Conservation (phyloP, 2,113 vertebrate genomes). For the Diadophis punctatus region DNA sequence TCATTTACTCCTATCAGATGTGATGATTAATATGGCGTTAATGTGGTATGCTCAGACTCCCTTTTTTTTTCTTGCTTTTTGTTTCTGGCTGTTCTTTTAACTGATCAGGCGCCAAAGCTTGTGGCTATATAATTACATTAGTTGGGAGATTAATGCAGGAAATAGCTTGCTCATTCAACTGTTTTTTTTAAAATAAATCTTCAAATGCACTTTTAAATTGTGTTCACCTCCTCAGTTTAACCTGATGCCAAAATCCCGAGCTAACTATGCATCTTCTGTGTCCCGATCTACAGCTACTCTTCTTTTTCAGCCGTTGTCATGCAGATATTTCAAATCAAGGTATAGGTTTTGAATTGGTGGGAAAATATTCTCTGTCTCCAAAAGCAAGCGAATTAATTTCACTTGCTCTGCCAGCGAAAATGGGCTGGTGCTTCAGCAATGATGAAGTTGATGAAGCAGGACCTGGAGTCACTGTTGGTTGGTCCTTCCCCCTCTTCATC, state of each 20-base stretch:
- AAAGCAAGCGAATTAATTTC: neutral
- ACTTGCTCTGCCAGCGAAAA: too few species aligned
- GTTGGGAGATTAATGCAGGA: conserved; percentile 66
- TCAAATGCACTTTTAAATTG: conserved; percentile 64
- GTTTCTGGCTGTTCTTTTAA: conserved; percentile 64
- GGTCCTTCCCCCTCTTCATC: neutral
- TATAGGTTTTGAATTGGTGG: neutral
- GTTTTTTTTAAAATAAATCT: conserved; percentile 35
- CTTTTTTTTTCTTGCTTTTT: conserved; percentile 21
- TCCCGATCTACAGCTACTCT: conserved; percentile 39
- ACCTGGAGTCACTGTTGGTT: neutral
- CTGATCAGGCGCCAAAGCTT: conserved; percentile 63
- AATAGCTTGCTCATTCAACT: conserved; percentile 65
- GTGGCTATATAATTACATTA: conserved; percentile 67
- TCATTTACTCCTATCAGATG: conserved; percentile 50
- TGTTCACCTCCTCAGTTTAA: conserved; percentile 54
- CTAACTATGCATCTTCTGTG: conserved; percentile 37
- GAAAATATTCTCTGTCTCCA: neutral
- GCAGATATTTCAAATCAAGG: conserved; percentile 26
- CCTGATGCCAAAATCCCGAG: conserved; percentile 56
- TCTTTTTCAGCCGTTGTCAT: conserved; percentile 42
- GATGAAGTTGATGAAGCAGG: neutral
- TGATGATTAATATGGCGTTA: conserved; percentile 55
- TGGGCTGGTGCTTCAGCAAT: neutral
- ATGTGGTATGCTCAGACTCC: conserved; percentile 44